A percentile compares a stretch with the other conserved stretches of the same genome.
phyloP scores from a whole-genome alignment of 2,113 vertebrate genomes.

The Pipa parva region DNA sequence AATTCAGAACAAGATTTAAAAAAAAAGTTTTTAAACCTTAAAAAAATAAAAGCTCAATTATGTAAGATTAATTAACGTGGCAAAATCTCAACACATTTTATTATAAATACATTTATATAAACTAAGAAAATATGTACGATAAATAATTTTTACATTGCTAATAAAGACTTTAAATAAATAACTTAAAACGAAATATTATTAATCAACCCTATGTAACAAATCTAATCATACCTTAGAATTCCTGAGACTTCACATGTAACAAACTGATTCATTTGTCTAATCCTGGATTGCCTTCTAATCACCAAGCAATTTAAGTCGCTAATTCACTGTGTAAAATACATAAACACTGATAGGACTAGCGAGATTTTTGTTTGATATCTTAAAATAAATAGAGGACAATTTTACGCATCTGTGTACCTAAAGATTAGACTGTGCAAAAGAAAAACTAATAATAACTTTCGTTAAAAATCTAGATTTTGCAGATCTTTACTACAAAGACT shows the following conservation, averaged over 20 bases:
- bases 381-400: constrained; percentile 17
- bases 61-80: constrained; percentile 18
- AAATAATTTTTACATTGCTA: constrained; percentile 96
- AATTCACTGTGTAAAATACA: background rate
- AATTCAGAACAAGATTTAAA: background rate
- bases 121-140: constrained; percentile 99
- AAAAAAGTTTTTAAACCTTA: too few relatives aligned
- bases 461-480: constrained; percentile 77
- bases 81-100: constrained; percentile 33
- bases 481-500: constrained; percentile 87
- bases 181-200: constrained; percentile 80
- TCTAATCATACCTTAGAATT: constrained; percentile 63
- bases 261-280: constrained; percentile 24
- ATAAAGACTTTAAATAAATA: constrained; percentile 98
- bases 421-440: background rate
- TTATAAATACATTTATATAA: constrained; percentile 79
- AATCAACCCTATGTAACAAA: constrained; percentile 56
- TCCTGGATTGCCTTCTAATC: constrained; percentile 4
- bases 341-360: background rate
- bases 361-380: background rate
- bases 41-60: too few relatives aligned
- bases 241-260: constrained; percentile 73
- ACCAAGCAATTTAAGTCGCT: constrained; percentile 2
- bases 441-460: background rate
- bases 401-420: background rate